These are phyloP conservation scores for Nephrocerus scutellatus DNA, from an alignment of 2,888 invertebrate genomes.

Conservation along the genomic window DNA sequence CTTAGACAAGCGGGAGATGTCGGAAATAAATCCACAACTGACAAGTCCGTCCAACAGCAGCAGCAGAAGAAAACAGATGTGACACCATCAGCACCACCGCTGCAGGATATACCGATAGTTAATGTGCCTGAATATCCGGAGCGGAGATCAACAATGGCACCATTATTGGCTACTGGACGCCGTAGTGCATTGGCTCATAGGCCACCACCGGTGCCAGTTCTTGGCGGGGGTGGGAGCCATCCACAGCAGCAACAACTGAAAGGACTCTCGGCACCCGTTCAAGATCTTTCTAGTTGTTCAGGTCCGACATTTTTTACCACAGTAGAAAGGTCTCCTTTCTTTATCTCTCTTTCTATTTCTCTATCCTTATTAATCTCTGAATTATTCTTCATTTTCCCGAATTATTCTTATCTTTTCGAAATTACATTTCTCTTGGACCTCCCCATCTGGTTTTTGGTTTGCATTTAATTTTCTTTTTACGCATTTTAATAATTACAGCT, in stretches of 20 bases:
- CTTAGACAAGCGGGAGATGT: slow-evolving; percentile 84
- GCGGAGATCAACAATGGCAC: slow-evolving; percentile 17
- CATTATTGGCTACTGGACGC: no score
- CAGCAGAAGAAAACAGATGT: slow-evolving; percentile 22
- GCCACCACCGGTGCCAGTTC: slow-evolving; percentile 40
- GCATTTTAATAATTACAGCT: no score
- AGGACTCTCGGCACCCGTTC: slow-evolving; percentile 47
- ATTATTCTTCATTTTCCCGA: no score
- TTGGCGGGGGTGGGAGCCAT: slow-evolving; percentile 39
- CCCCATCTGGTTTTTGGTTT: no score
- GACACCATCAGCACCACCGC: slow-evolving; percentile 20
- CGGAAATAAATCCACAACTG: slow-evolving; percentile 28
- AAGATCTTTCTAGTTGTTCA: slow-evolving; percentile 49
- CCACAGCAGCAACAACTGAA: slow-evolving; percentile 47
- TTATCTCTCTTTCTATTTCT: no score
- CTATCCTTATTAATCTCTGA: no score
- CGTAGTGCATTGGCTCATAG: no score
- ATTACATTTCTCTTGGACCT: no score
- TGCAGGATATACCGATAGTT: slow-evolving; percentile 42
- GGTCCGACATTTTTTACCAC: slow-evolving; percentile 38
- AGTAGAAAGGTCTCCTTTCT: neutral
- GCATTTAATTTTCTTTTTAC: no score
- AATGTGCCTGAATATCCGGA: slow-evolving; percentile 44
- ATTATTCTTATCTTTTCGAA: no score
- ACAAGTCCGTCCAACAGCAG: slow-evolving; percentile 40